Evolutionary conservation across 2,113 vertebrate genomes (phyloP), one percentile per base, ranked within the genome.

Genomic region (Dolichotis patagonum): DNA sequence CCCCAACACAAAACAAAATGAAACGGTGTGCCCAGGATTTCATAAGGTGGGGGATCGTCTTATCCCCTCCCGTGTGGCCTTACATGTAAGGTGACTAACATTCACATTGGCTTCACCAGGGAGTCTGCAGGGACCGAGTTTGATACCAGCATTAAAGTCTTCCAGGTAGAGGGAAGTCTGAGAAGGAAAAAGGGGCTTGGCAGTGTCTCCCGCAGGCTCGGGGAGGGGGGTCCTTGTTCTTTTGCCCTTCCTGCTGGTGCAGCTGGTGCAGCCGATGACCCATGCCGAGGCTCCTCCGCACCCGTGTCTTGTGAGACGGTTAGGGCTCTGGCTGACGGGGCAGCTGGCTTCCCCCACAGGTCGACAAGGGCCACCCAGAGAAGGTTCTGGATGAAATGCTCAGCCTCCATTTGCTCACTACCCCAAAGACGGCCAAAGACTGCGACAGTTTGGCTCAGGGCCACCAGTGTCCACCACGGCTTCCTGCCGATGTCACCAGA

Each of bases 371-470:
- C 17, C 19, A 91, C 97, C 82, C 30, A 65, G 92, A 97, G 97
- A 85, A 90, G 97, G 97, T 22, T 81, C 90, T 84, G 90, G 97
- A 81, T 54, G 78, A 63, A 52, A 96, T 85, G 86, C 96, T 95
- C 95, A 90, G 98, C 94, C 96, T 96, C 19, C 3, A 41, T 96
- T 69, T 98, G 1, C 0, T 83, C 97, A 97, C 78, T 83, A 87
- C 85, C 84, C 97, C 89, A 65, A 46, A 73, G 97, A 95, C n/a
- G 82, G 96, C 95, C 97, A 41, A 77, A 92, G 96, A 91, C 75
- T 38, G 92, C 97, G 97, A 96, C 11, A 80, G 97, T 97, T 78
- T 97, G 98, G 98, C 91, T 54, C 75, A 5, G 86, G 95, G 98
- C 98, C 97, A 95, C 96, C 93, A 80, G 0, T n/a, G 88, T 96